These are phyloP conservation scores for Oegoconia quadripuncta DNA, from an alignment of 2,888 invertebrate genomes.

Conservation along the genomic window DNA sequence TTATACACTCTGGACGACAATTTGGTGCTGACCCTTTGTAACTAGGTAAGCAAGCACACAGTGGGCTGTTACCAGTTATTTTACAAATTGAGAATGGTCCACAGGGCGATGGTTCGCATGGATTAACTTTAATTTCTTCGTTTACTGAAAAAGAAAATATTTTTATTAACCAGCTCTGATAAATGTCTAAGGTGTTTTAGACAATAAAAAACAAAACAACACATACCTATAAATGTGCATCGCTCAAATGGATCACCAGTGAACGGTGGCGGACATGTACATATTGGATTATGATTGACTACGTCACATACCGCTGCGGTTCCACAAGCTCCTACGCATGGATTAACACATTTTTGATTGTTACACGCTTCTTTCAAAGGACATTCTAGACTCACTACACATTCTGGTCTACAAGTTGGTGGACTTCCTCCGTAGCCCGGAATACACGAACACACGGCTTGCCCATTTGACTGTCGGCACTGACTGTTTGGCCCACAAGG, in stretches of 20 bases:
- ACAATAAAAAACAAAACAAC: background rate
- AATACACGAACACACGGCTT: constrained; percentile 86
- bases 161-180: too few relatives aligned
- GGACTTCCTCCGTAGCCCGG: constrained; percentile 86
- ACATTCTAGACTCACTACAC: constrained; percentile 86
- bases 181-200: too few relatives aligned
- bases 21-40: constrained; percentile 86
- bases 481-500: constrained; percentile 89
- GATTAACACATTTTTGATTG: constrained; percentile 86
- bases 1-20: constrained; percentile 88
- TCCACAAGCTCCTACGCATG: constrained; percentile 89
- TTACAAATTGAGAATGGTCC: constrained; percentile 87
- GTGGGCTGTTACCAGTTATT: constrained; percentile 82
- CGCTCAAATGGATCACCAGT: constrained; percentile 88
- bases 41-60: constrained; percentile 85
- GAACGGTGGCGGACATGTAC: constrained; percentile 84
- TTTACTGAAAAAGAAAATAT: constrained; percentile 32
- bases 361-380: constrained; percentile 85
- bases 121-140: constrained; percentile 59
- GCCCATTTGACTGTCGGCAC: constrained; percentile 83
- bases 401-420: constrained; percentile 88
- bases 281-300: constrained; percentile 87
- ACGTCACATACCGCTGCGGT: constrained; percentile 85
- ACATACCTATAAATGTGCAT: constrained; percentile 76
- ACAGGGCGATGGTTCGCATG: constrained; percentile 87